Conservation (phyloP, 1,140 invertebrate species). For the Oscheius sp. region DNA sequence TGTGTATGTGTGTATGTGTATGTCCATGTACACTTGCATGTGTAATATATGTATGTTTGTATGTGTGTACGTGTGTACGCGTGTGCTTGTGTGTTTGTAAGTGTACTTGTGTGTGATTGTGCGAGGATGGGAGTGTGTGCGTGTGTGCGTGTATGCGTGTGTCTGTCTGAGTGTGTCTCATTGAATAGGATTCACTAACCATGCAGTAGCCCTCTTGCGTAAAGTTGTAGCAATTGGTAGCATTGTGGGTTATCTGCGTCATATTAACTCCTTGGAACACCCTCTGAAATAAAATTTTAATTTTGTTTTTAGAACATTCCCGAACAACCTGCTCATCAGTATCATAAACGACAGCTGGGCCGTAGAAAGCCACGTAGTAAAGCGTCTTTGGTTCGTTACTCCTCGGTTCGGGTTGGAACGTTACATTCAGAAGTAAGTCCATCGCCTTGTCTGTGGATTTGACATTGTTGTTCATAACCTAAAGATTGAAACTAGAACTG, state of each 20-base stretch:
- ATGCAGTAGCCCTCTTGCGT: constrained; percentile 39
- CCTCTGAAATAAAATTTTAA: constrained; percentile 35
- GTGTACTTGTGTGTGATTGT: no score
- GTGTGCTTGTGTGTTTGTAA: no score
- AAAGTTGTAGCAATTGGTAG: constrained; percentile 45
- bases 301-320: background rate
- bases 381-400: constrained; percentile 39
- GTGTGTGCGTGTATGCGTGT: no score
- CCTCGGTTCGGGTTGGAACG: constrained; percentile 42
- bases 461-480: background rate
- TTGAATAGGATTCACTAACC: constrained; percentile 12
- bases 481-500: no score
- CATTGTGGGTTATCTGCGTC: constrained; percentile 45
- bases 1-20: background rate
- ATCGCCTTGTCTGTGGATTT: background rate
- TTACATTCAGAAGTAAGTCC: constrained; percentile 43
- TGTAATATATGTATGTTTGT: background rate
- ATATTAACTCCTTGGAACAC: constrained; percentile 51
- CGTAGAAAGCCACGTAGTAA: constrained; percentile 56
- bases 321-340: constrained; percentile 2
- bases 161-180: no score
- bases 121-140: no score
- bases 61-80: no score
- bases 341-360: constrained; percentile 43
- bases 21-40: constrained; percentile 12